Percentiles rank a stretch among this genome's conserved stretches.
Evolutionary conservation across 2,797 vertebrate species (phyloP).

Genomic region (Mallotus villosus): DNA sequence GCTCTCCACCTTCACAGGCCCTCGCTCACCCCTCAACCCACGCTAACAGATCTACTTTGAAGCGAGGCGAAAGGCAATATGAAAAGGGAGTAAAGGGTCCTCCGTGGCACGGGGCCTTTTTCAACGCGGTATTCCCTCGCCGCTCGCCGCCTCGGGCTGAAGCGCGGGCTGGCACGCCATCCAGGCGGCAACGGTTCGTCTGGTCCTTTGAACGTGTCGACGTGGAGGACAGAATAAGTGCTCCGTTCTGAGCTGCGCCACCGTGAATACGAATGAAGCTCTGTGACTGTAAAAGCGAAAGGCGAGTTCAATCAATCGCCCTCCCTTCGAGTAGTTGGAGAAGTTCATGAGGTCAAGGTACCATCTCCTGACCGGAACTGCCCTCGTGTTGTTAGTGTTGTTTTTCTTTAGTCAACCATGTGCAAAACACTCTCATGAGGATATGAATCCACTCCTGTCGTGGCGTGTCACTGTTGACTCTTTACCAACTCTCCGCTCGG

Average conservation of each 20-base stretch:
- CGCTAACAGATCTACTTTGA: conserved; percentile 56
- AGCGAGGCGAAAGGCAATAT: conserved; percentile 63
- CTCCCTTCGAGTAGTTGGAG: neutral
- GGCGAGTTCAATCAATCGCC: neutral
- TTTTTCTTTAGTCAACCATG: no score
- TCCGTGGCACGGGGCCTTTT: conserved; percentile 47
- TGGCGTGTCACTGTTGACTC: neutral
- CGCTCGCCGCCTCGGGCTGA: conserved; percentile 47
- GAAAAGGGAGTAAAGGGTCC: conserved; percentile 51
- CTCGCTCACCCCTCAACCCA: conserved; percentile 34
- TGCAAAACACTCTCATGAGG: no score
- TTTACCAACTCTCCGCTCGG: neutral
- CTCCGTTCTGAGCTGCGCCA: conserved; percentile 17
- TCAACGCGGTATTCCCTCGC: conserved; percentile 55
- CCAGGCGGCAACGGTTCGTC: conserved; percentile 54
- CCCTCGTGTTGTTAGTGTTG: no score
- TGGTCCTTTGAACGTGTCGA: conserved; percentile 55
- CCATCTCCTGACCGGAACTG: neutral
- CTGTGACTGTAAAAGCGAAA: neutral
- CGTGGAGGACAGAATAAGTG: conserved; percentile 51
- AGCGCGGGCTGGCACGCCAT: conserved; percentile 43
- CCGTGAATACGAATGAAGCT: neutral
- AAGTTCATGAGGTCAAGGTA: neutral
- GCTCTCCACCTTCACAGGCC: no score
- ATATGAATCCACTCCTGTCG: no score